These are phyloP conservation scores for Ryuthela nishihirai DNA, from an alignment of 2,888 invertebrate genomes.

Conservation along the genomic window DNA sequence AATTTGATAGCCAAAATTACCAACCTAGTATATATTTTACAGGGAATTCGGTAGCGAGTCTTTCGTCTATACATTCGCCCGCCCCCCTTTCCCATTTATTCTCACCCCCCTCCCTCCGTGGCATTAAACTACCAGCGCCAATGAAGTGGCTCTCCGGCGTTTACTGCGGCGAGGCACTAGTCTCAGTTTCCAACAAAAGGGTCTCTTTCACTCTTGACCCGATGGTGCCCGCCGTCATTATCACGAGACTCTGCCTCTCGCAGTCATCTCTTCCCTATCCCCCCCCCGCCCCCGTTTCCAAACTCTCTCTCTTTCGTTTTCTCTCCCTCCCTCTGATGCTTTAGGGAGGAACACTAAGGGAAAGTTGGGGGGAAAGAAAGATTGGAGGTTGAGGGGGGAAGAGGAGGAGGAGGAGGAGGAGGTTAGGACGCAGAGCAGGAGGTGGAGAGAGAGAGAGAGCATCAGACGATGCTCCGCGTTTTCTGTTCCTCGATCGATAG, in stretches of 20 bases:
- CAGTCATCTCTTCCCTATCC: slow-evolving; percentile 15
- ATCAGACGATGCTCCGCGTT: no score
- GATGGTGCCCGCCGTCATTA: not conserved
- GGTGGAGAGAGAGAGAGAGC: not conserved
- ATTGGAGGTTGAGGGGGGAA: slow-evolving; percentile 8
- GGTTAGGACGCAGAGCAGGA: no score
- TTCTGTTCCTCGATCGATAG: slow-evolving; percentile 33
- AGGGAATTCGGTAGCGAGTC: no score
- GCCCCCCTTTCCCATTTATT: slow-evolving; percentile 2
- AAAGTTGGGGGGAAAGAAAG: slow-evolving; percentile 13
- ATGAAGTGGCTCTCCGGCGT: no score
- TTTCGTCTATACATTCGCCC: no score
- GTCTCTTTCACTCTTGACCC: not conserved
- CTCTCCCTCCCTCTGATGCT: not conserved
- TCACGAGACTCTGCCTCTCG: no score
- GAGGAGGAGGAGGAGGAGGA: not conserved
- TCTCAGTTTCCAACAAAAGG: no score
- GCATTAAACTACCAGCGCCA: no score
- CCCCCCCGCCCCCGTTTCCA: not conserved
- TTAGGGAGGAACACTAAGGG: not conserved
- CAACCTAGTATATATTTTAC: no score
- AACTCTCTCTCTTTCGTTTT: slow-evolving; percentile 13
- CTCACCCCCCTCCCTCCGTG: not conserved
- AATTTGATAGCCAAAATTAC: no score
- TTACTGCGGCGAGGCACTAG: no score